These are phyloP conservation scores for Dryomyza anilis DNA, from an alignment of 2,888 invertebrate genomes.

Conservation along the genomic window DNA sequence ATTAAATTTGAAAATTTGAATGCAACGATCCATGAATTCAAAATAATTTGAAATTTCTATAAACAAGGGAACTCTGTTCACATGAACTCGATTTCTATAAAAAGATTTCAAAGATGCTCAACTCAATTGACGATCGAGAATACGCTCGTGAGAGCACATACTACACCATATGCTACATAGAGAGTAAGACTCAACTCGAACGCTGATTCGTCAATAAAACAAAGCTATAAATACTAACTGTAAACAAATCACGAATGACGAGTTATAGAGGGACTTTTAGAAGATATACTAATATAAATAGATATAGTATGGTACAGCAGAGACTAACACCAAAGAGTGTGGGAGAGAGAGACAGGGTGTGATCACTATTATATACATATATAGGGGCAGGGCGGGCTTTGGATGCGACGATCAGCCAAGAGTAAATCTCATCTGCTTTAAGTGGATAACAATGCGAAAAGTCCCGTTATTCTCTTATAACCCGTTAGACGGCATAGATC, in stretches of 20 bases:
- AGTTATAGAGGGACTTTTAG: not conserved
- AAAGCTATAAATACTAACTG: slow-evolving; percentile 30
- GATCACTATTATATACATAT: not conserved
- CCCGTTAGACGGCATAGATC: slow-evolving; percentile 34
- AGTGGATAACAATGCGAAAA: slow-evolving; percentile 17
- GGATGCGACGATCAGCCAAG: too few species aligned
- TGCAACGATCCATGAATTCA: too few species aligned
- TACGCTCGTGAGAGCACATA: too few species aligned
- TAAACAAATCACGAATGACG: not conserved
- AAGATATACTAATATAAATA: slow-evolving; percentile 16
- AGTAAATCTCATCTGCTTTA: slow-evolving; percentile 23
- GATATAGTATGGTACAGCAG: not conserved
- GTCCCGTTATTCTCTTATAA: slow-evolving; percentile 38
- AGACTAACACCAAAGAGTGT: not conserved
- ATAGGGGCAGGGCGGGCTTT: not conserved
- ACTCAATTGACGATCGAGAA: too few species aligned
- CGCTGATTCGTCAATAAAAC: too few species aligned
- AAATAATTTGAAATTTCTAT: too few species aligned
- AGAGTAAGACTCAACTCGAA: too few species aligned
- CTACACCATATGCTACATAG: too few species aligned
- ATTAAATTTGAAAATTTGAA: too few species aligned
- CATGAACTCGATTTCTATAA: too few species aligned
- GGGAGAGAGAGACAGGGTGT: slow-evolving; percentile 10
- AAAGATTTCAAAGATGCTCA: too few species aligned
- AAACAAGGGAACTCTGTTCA: too few species aligned